Conservation (phyloP, 2,113 vertebrate species). For the Elephas maximus region DNA sequence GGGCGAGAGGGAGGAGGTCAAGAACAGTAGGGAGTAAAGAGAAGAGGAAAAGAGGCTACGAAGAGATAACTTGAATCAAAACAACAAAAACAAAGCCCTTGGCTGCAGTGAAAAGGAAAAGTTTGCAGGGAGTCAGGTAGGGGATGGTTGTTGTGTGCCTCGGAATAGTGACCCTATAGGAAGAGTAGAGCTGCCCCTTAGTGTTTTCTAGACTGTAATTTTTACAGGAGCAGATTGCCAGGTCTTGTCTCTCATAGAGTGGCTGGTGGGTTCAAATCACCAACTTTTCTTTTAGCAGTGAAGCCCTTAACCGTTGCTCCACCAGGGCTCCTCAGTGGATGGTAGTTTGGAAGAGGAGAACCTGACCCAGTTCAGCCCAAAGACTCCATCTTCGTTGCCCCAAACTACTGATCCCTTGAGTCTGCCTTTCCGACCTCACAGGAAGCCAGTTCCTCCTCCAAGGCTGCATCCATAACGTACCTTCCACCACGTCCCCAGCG, state of each 20-base stretch:
- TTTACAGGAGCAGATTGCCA: too few relatives aligned
- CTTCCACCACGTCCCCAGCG: not conserved
- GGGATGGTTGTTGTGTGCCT: too few relatives aligned
- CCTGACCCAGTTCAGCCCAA: not conserved
- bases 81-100: not conserved
- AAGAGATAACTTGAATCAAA: not conserved
- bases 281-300: too few relatives aligned
- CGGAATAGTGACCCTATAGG: too few relatives aligned
- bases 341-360: not conserved
- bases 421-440: not conserved
- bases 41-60: not conserved
- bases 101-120: not conserved
- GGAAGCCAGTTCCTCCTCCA: not conserved
- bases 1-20: not conserved
- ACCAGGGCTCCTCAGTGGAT: not conserved
- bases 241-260: too few relatives aligned
- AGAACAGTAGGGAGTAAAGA: not conserved
- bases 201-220: too few relatives aligned
- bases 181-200: too few relatives aligned
- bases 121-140: accelerated
- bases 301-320: not conserved
- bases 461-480: accelerated
- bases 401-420: not conserved
- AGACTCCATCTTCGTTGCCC: not conserved
- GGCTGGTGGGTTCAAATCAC: too few relatives aligned